Percentiles rank a stretch among this genome's conserved stretches.
phyloP scores from a whole-genome alignment of 1,140 invertebrate species.

The Papilio aristodemus region DNA sequence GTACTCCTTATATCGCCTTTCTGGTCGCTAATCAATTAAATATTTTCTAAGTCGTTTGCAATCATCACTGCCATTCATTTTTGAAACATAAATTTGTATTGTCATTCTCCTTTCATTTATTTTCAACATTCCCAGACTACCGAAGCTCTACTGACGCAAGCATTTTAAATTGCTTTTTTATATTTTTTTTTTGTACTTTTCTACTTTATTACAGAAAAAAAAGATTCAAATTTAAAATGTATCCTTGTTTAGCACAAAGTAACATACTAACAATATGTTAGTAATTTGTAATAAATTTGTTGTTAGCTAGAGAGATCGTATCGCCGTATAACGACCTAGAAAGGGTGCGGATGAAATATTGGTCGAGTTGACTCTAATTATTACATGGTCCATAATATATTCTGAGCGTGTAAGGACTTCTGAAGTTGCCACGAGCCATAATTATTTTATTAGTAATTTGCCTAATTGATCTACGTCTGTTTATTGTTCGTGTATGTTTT shows the following conservation, averaged over 20 bases:
- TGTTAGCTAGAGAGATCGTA: conserved; percentile 2
- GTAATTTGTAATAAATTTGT: conserved; percentile 11
- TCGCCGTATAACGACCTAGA: conserved; percentile 8
- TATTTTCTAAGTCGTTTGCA: no score
- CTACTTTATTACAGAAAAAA: no score
- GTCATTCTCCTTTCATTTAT: no score
- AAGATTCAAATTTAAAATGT: no score
- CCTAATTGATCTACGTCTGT: not conserved
- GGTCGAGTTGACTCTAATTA: conserved; percentile 2
- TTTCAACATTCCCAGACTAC: no score
- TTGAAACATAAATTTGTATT: no score
- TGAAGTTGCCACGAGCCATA: not conserved
- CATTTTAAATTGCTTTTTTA: no score
- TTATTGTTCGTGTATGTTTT: not conserved
- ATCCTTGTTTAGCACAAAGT: not conserved
- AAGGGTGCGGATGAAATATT: conserved; percentile 16
- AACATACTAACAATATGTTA: conserved; percentile 5
- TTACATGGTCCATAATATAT: conserved; percentile 15
- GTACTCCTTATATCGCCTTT: no score
- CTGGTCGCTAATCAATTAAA: no score
- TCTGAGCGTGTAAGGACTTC: conserved; percentile 1
- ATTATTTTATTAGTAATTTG: conserved; percentile 8
- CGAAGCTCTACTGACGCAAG: no score
- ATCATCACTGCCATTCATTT: no score
- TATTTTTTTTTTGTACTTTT: no score